A percentile compares a stretch with the other conserved stretches of the same genome.
Conservation (phyloP, 2,113 vertebrate genomes). For the Neolamprologus caudopunctatus region DNA sequence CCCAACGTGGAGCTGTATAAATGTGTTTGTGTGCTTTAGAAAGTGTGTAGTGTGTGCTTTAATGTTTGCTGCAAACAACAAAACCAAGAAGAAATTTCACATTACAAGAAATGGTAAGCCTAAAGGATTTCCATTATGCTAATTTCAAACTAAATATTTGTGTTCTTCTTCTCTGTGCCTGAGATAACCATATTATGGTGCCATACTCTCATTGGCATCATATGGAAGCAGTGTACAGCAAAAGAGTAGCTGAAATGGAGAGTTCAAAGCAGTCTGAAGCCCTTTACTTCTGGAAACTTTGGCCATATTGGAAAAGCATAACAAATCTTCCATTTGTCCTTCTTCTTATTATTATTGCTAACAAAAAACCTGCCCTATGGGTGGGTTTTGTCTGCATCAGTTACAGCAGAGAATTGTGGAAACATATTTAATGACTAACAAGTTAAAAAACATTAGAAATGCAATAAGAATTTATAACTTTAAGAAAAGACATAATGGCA, state of each 20-base stretch:
- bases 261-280: neutral
- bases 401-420: accelerated
- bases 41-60: neutral
- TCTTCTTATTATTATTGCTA: neutral
- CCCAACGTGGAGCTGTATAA: neutral
- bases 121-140: neutral
- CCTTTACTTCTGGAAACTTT: neutral
- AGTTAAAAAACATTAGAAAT: neutral
- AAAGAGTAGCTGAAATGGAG: neutral
- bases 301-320: neutral
- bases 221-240: neutral
- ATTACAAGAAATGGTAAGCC: neutral
- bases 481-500: neutral
- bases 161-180: neutral
- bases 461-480: neutral
- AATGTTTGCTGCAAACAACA: neutral
- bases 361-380: neutral
- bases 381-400: neutral
- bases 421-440: neutral
- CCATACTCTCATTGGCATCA: neutral
- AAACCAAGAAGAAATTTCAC: neutral
- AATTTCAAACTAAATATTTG: neutral
- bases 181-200: neutral
- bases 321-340: neutral
- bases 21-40: neutral